phyloP scores from a whole-genome alignment of 2,888 invertebrate species.

The Cistogaster globosa region DNA sequence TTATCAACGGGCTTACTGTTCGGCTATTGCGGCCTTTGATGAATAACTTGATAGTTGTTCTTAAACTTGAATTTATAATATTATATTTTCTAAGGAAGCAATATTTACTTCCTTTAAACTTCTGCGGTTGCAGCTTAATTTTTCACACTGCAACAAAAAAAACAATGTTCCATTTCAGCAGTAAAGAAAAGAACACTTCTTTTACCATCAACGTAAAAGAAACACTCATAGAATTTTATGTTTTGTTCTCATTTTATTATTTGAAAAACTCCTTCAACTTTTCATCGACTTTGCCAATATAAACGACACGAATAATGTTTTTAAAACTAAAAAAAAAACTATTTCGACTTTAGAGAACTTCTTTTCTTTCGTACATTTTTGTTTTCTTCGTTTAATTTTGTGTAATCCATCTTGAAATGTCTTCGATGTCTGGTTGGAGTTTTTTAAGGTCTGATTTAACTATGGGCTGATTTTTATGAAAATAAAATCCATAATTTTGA shows the following conservation, averaged over 20 bases:
- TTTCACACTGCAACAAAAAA: conserved; percentile 50
- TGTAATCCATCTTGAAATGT: conserved; percentile 66
- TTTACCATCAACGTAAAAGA: conserved; percentile 7
- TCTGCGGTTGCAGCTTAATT: conserved; percentile 56
- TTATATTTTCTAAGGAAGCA: too few species aligned
- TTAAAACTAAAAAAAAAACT: conserved; percentile 21
- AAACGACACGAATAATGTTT: conserved; percentile 25
- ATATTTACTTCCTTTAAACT: conserved; percentile 5
- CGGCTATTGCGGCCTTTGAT: too few species aligned
- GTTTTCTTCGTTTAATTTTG: conserved; percentile 62
- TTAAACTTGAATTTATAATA: too few species aligned
- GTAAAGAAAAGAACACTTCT: conserved; percentile 49
- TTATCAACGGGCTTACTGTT: too few species aligned
- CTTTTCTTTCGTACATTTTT: conserved; percentile 21
- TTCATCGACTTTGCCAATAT: conserved; percentile 54
- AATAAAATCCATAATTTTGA: neutral
- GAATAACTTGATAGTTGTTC: too few species aligned
- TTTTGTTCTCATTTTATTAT: conserved; percentile 34
- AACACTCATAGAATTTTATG: neutral
- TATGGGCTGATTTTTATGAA: neutral
- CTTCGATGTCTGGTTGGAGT: conserved; percentile 43
- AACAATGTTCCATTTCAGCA: conserved; percentile 47
- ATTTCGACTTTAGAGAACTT: conserved; percentile 27
- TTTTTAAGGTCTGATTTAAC: conserved; percentile 20
- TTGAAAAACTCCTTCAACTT: conserved; percentile 66